Evolutionary conservation across 2,888 invertebrate species (phyloP), one percentile per base, ranked within the genome.

Genomic region (Cremastobaeus sp.): DNA sequence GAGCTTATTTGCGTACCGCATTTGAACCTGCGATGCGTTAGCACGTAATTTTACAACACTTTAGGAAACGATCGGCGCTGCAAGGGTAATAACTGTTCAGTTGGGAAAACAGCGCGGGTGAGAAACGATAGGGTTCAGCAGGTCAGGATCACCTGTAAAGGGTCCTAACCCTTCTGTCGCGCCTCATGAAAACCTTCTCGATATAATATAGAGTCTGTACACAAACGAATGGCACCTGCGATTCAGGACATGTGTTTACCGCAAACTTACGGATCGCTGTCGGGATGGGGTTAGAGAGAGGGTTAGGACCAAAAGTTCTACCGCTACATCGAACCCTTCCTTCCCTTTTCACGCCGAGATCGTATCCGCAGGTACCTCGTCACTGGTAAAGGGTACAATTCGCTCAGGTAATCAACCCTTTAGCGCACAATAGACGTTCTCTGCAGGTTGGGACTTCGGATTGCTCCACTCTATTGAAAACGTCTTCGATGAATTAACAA

Each of bases 71-170:
- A n/a, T n/a, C n/a, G n/a, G n/a, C n/a, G n/a, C n/a, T n/a, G n/a
- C 8, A 45, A 17, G 45, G 52, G 32, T 47, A 48, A 25, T 25
- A 30, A 34, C n/a, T n/a, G n/a, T n/a, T n/a, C n/a, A n/a, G n/a
- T n/a, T 35, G 64, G 41, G 43, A 25, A 48, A 50, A 18, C 17
- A 6, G 11, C 25, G 18, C 6, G 6, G 21, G 3, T 11, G 47
- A 37, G 34, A n/a, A 54, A 12, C 41, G 66, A 57, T 30, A 55
- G 54, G 65, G 55, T 59, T 74, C 34, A 35, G 17, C 76, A 71
- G 71, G 72, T 69, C 71, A 69, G 64, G 70, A 78, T 76, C 83
- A 85, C 84, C 85, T 85, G 84, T 74, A 54, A 79, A 81, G 82
- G 81, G 79, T 78, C 72, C 41, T 68, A 77, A 81, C 80, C 77